Base-by-base conservation (phyloP, 53 echinoderm and acorn worm species). In the Crossaster papposus region DNA sequence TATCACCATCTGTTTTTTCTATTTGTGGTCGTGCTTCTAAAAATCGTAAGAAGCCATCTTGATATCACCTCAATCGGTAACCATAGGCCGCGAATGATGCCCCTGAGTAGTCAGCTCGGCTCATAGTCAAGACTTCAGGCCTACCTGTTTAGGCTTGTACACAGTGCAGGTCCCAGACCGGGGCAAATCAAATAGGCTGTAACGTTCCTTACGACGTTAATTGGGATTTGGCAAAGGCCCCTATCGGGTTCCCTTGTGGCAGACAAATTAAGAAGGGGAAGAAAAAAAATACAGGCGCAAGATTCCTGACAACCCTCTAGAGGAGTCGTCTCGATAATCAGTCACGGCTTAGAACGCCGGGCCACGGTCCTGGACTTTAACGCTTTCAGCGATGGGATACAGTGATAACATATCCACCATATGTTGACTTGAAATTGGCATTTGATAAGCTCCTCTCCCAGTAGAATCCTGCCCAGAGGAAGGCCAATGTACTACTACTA, bases 401-500 rank as follows among this genome's bases (percentile, higher is more conserved):
- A 31, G 72, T 15, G 85, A 72, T 71, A 31, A 83, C 20, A 32
- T 13, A 51, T 20, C 71, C 70, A 71, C 70, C 71, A 32, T 85
- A 52, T 85, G 53, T 53, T 31, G 85, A 51, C 36, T 72, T 51
- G 32, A 51, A 85, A 72, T 53, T 85, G 73, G 23, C 72, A 85
- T 33, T 52, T 83, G 65, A 32, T 52, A 30, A 81, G 33, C 64
- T 11, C 9, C 30, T 33, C 54, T 33, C 81, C 54, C 30, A 50
- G 10, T 30, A 20, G 26, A 9, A 20, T 15, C 5, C 33, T 30
- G 22, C 2, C n/a, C 20, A 51, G 51, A 14, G 51, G 74, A 72
- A 72, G 85, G 85, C 73, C 85, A 51, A 12, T 30, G 73, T 36
- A 85, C 85, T n/a, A n/a, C n/a, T n/a, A n/a, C n/a, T n/a, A n/a